Evolutionary conservation across 2,888 invertebrate species (phyloP).

Genomic region (Calliscelio sp.): DNA sequence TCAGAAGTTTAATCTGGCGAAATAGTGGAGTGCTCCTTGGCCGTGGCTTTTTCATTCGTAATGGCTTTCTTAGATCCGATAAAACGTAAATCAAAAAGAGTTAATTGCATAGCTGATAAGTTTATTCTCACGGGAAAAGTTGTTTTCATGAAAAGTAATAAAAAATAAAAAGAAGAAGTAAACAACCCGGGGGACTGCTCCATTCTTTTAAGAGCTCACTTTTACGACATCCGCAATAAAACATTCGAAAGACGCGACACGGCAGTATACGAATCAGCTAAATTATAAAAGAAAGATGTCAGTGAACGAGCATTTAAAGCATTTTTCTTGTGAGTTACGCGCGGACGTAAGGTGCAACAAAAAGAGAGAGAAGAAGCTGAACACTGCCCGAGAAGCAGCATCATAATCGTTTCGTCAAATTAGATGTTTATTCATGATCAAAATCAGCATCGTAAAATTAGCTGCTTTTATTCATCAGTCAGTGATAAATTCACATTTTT

Average conservation of each 20-base stretch:
- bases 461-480: no score
- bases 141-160: constrained; percentile 68
- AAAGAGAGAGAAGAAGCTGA: constrained; percentile 31
- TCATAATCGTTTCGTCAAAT: constrained; percentile 31
- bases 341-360: constrained; percentile 1
- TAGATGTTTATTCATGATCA: no score
- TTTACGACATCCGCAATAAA: constrained; percentile 69
- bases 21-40: constrained; percentile 27
- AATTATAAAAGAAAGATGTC: constrained; percentile 68
- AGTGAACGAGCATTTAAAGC: constrained; percentile 58
- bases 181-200: constrained; percentile 64
- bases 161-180: constrained; percentile 56
- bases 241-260: constrained; percentile 63
- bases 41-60: constrained; percentile 51
- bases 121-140: constrained; percentile 64
- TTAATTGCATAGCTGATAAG: constrained; percentile 70
- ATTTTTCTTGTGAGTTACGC: constrained; percentile 41
- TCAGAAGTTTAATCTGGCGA: constrained; percentile 50
- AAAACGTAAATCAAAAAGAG: constrained; percentile 67
- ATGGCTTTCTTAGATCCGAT: constrained; percentile 62
- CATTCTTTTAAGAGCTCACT: constrained; percentile 66
- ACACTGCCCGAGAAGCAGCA: constrained; percentile 10
- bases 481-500: no score
- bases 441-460: no score
- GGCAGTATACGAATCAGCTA: constrained; percentile 57